Percentiles rank a stretch among this genome's conserved stretches.
Conservation (phyloP, 2,113 vertebrate genomes). For the Carollia perspicillata region DNA sequence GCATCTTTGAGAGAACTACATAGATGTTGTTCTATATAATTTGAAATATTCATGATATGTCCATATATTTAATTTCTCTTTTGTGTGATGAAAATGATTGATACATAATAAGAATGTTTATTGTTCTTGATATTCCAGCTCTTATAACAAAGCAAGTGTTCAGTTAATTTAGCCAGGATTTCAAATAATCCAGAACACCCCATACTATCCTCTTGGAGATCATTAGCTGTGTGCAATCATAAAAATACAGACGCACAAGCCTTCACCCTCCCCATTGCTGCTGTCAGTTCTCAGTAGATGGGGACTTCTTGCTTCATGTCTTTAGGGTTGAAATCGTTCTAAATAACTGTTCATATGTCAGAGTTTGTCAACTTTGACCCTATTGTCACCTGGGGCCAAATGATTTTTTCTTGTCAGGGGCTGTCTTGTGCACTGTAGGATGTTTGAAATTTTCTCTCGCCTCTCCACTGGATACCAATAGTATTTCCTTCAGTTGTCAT, state of each 20-base stretch:
- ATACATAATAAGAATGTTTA: neutral
- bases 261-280: neutral
- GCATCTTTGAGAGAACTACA: neutral
- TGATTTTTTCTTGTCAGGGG: neutral
- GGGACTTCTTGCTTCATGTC: neutral
- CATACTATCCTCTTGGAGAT: neutral
- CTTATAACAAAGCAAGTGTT: neutral
- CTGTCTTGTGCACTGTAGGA: neutral
- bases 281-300: neutral
- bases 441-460: neutral
- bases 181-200: neutral
- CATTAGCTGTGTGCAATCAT: neutral
- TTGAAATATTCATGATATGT: neutral
- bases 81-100: neutral
- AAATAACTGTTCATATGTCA: neutral
- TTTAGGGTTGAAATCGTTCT: neutral
- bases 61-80: neutral
- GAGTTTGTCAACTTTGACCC: neutral
- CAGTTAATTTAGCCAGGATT: neutral
- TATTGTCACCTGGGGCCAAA: neutral
- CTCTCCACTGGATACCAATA: neutral
- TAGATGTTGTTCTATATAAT: neutral
- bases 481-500: neutral
- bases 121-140: neutral
- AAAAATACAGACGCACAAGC: neutral